These are phyloP conservation scores for Scaptomyza caliginosa DNA, from an alignment of 2,888 invertebrate species.

Conservation along the genomic window DNA sequence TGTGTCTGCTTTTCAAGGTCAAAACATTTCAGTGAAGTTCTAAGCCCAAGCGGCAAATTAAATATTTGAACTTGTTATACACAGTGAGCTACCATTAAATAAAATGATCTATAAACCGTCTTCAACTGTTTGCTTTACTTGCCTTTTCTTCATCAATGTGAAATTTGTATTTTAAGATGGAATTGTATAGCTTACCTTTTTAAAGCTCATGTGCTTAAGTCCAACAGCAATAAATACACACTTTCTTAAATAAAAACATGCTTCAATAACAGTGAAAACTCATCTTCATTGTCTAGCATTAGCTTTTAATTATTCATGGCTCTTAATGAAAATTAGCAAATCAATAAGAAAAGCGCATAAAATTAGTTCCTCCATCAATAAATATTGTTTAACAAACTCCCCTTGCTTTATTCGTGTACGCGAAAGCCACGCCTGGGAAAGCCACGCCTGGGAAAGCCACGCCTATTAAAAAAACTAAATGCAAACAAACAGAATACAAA, in stretches of 20 bases:
- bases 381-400: conserved; percentile 18
- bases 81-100: too few species aligned
- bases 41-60: conserved; percentile 55
- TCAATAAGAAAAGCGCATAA: conserved; percentile 51
- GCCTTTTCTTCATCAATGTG: too few species aligned
- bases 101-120: too few species aligned
- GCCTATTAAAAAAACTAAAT: conserved; percentile 10
- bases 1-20: conserved; percentile 46
- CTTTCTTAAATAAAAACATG: too few species aligned
- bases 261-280: background rate
- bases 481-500: conserved; percentile 46
- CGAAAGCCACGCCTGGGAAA: conserved; percentile 29
- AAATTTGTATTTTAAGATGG: too few species aligned
- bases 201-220: too few species aligned
- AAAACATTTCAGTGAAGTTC: conserved; percentile 55
- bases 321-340: conserved; percentile 32
- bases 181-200: too few species aligned
- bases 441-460: conserved; percentile 25
- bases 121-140: too few species aligned
- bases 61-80: conserved; percentile 36
- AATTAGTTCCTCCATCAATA: conserved; percentile 26
- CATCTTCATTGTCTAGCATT: conserved; percentile 11
- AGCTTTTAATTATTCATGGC: conserved; percentile 42
- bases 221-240: too few species aligned
- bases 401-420: background rate